phyloP scores from a whole-genome alignment of 2,888 invertebrate species.

The Drosophila prostipennis region DNA sequence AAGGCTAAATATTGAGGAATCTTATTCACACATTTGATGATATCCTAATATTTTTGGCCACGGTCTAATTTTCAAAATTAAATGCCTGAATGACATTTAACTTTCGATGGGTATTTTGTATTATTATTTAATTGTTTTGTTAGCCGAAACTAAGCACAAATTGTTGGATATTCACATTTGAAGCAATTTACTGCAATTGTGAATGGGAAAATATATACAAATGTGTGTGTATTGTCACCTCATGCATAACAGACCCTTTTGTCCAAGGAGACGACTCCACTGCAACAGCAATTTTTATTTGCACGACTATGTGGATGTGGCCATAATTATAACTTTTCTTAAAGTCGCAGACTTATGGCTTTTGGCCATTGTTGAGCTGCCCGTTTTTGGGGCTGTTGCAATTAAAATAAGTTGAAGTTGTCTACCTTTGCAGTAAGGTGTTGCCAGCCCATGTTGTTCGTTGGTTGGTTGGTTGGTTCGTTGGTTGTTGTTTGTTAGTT shows the following conservation, averaged over 20 bases:
- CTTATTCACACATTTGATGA: not conserved
- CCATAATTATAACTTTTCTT: conserved; percentile 78
- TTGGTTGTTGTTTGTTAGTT: conserved; percentile 33
- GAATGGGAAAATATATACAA: conserved; percentile 8
- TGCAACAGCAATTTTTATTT: not conserved
- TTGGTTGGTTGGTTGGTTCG: not conserved
- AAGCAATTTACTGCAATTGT: too few species aligned
- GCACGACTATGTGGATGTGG: conserved; percentile 56
- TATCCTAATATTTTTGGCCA: not conserved
- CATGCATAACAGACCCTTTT: conserved; percentile 67
- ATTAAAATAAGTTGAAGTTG: conserved; percentile 80
- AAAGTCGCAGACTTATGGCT: conserved; percentile 29
- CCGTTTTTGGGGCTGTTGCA: conserved; percentile 64
- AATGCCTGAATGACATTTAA: not conserved
- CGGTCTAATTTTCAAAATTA: not conserved
- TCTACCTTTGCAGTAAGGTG: conserved; percentile 74
- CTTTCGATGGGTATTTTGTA: not conserved
- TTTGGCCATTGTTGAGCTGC: conserved; percentile 38
- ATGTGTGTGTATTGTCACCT: conserved; percentile 65
- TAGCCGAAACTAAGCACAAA: not conserved
- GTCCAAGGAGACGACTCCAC: conserved; percentile 7
- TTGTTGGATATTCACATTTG: too few species aligned
- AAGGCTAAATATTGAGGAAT: not conserved
- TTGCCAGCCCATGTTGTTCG: conserved; percentile 24
- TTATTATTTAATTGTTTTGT: not conserved